These are phyloP conservation scores for Pherbina coryleti DNA, from an alignment of 2,888 invertebrate species.

Conservation along the genomic window DNA sequence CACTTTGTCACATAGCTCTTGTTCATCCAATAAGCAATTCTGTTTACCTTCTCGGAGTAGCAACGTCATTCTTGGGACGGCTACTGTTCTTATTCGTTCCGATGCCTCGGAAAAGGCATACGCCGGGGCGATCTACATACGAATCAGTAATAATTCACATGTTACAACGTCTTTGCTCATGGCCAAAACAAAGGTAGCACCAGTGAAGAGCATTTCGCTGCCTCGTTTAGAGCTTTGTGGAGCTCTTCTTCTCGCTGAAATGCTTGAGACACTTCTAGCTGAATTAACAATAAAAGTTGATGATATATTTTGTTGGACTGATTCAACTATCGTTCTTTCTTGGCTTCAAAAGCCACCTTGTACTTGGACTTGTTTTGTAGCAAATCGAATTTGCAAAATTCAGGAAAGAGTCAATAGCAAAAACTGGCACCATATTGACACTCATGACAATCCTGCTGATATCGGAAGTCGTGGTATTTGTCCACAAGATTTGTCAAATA, in stretches of 20 bases:
- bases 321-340: conserved; percentile 24
- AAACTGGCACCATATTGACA: conserved; percentile 23
- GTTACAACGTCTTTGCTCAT: neutral
- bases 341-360: conserved; percentile 34
- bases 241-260: neutral
- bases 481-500: neutral
- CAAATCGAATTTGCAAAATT: conserved; percentile 26
- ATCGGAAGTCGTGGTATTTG: conserved; percentile 6
- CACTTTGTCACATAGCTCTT: neutral
- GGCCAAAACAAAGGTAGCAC: conserved; percentile 34
- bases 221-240: conserved; percentile 31
- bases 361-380: conserved; percentile 16
- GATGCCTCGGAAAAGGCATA: conserved; percentile 43
- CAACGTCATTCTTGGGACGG: too few species aligned
- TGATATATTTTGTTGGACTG: conserved; percentile 7
- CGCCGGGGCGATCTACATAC: neutral
- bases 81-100: too few species aligned
- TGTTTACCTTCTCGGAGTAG: neutral
- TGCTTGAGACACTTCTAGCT: neutral
- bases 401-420: neutral
- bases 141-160: neutral
- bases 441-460: conserved; percentile 30
- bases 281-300: neutral
- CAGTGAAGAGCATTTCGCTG: conserved; percentile 19
- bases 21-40: neutral